These are phyloP conservation scores for Plebejus melissa DNA, from an alignment of 2,888 invertebrate species.

Conservation along the genomic window DNA sequence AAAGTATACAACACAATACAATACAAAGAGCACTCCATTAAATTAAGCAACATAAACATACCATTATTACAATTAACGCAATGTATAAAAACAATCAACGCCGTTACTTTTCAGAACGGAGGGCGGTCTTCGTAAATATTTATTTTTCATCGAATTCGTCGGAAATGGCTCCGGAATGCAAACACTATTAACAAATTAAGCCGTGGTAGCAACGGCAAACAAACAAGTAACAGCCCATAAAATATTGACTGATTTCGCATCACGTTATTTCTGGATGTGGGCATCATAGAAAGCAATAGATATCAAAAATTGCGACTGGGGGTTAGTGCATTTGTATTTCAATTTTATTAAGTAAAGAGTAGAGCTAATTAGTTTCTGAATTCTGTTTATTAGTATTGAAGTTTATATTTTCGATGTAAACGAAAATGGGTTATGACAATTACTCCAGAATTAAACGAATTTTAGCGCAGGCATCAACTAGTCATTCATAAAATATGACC, in stretches of 20 bases:
- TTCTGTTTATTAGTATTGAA: no score
- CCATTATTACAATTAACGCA: not conserved
- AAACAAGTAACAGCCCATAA: not conserved
- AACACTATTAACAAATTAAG: constrained; percentile 11
- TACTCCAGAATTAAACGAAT: no score
- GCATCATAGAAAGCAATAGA: no score
- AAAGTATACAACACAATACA: not conserved
- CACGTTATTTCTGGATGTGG: no score
- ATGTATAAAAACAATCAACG: not conserved
- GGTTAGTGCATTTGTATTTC: no score
- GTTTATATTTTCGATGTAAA: no score
- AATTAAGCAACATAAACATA: not conserved
- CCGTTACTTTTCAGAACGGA: not conserved
- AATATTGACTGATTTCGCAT: not conserved
- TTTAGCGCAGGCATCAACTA: not conserved
- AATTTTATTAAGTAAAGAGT: no score
- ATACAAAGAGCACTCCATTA: not conserved
- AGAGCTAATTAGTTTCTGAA: no score
- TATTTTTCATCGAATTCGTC: constrained; percentile 3
- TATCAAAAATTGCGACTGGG: no score
- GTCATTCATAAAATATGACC: constrained; percentile 2
- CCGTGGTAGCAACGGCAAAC: not conserved
- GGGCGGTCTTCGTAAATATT: constrained; percentile 6
- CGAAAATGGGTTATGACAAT: no score
- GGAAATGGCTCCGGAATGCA: not conserved